Conservation (phyloP, 1,140 invertebrate genomes). For the Stratiolaelaps scimitus region DNA sequence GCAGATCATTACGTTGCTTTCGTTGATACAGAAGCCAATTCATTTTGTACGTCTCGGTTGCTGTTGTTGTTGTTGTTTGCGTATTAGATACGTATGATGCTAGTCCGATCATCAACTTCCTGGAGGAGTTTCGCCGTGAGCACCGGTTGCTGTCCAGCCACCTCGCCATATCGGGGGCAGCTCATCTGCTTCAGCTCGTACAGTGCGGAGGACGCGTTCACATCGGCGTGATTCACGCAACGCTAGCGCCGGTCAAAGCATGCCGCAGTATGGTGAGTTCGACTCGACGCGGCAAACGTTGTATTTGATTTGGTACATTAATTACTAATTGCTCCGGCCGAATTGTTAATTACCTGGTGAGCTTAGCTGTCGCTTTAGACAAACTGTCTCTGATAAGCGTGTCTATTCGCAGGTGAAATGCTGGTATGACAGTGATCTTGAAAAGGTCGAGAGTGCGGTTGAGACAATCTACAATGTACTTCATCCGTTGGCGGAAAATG, state of each 20-base stretch:
- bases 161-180: background rate
- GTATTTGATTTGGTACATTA: no score
- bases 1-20: no score
- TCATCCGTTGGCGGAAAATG: background rate
- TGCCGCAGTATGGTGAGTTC: conserved; percentile 4
- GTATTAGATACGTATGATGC: no score
- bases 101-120: no score
- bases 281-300: no score
- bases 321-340: background rate
- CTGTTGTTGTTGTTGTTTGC: no score
- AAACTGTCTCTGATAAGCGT: background rate
- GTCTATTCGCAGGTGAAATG: conserved; percentile 2
- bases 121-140: background rate
- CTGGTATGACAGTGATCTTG: conserved; percentile 11
- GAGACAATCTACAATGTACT: background rate
- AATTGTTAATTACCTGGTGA: background rate
- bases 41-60: no score
- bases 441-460: background rate
- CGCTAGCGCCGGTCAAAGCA: background rate
- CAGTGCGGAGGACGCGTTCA: conserved; percentile 8
- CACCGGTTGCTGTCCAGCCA: background rate
- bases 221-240: background rate
- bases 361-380: background rate
- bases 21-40: no score
- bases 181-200: background rate